Base-by-base conservation (phyloP, 2,888 invertebrate genomes). In the Polylopha cassiicola region DNA sequence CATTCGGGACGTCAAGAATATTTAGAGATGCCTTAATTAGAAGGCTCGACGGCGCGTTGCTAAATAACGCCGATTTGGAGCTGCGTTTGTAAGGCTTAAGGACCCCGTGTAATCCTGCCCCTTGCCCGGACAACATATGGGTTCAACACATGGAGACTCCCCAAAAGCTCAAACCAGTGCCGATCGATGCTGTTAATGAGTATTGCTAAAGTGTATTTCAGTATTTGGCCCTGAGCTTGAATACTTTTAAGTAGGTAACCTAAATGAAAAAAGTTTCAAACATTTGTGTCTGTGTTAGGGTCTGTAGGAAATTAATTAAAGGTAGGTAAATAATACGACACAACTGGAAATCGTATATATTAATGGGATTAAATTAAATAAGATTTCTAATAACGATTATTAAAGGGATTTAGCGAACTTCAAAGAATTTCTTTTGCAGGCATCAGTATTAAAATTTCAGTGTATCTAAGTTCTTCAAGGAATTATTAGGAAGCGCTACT, bases 1-100 rank as follows among this genome's bases (percentile, higher is more conserved):
- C 56, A 58, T 58, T 58, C 52, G 58, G 50, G 55, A 63, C 60
- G 77, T 73, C 75, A 74, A 65, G 75, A 72, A 74, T 77, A 77
- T 73, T 76, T 74, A 73, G 71, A 68, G 67, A 56, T 61, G 66
- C 69, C 75, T 78, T 76, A 76, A 77, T 77, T 73, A 69, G 65
- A 61, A 52, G 60, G 64, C 59, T 61, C 50, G 58, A 51, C 52
- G 58, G 59, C 43, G 55, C 64, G 53, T 58, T 61, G 66, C 68
- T 77, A 74, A 79, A 76, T 78, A 74, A 71, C 69, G 59, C 64
- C 67, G 73, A 78, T 76, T 76, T 69, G 53, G 63, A 66, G 61
- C 61, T 60, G 60, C 73, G 73, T 75, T 72, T 73, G 69, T 68
- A 65, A 73, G 63, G 77, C 72, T 74, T 72, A 70, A 55, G 58